Percentiles rank a stretch among this genome's conserved stretches.
Conservation (phyloP, 2,113 vertebrate species). For the Callithrix jacchus region DNA sequence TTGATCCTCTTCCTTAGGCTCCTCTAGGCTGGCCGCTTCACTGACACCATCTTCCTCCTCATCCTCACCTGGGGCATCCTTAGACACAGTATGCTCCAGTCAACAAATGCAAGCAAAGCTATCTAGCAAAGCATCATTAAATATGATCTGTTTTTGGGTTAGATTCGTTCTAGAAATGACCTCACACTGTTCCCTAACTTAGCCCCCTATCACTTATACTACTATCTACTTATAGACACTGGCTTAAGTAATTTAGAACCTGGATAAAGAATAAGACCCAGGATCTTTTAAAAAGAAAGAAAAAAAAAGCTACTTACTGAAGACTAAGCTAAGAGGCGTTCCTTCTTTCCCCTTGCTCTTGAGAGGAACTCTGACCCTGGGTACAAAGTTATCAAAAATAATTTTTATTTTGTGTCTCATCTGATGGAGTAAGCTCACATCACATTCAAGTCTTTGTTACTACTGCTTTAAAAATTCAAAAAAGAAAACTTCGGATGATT, state of each 20-base stretch:
- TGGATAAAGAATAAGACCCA: slow-evolving; percentile 73
- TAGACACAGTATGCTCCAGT: slow-evolving; percentile 72
- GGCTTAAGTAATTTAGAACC: slow-evolving; percentile 60
- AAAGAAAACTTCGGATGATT: slow-evolving; percentile 43
- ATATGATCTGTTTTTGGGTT: slow-evolving; percentile 49
- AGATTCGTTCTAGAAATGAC: slow-evolving; percentile 62
- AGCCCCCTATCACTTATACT: slow-evolving; percentile 68
- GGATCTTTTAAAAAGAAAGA: slow-evolving; percentile 67
- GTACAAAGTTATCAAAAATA: slow-evolving; percentile 79
- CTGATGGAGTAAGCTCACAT: slow-evolving; percentile 73
- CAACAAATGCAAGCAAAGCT: slow-evolving; percentile 64
- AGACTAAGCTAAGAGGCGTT: slow-evolving; percentile 78
- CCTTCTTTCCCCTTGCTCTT: slow-evolving; percentile 78
- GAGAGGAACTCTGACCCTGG: slow-evolving; percentile 77
- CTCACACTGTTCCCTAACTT: slow-evolving; percentile 63
- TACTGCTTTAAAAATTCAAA: slow-evolving; percentile 50
- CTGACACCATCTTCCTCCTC: slow-evolving; percentile 97
- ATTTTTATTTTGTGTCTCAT: slow-evolving; percentile 71
- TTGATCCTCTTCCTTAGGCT: slow-evolving; percentile 92
- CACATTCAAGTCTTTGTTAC: slow-evolving; percentile 43
- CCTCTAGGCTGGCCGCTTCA: slow-evolving; percentile 94
- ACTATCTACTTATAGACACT: slow-evolving; percentile 56
- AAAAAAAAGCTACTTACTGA: slow-evolving; percentile 78
- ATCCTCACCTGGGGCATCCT: slow-evolving; percentile 93
- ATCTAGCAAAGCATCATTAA: slow-evolving; percentile 54